These are phyloP conservation scores for Standfussiana lucernea DNA, from an alignment of 2,888 invertebrate genomes.

Conservation along the genomic window DNA sequence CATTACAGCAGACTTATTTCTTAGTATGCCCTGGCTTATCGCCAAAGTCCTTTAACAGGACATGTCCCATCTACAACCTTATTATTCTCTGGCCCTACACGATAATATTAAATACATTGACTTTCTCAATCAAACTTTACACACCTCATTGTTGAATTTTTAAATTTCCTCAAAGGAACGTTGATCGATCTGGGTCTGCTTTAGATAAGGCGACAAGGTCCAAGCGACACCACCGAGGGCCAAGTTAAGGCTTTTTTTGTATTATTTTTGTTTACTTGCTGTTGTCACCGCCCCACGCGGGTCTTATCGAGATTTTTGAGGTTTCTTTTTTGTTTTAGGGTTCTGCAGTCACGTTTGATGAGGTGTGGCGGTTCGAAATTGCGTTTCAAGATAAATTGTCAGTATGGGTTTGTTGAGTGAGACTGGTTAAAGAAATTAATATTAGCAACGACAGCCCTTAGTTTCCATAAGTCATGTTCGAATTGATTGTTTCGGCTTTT, in stretches of 20 bases:
- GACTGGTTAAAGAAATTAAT: neutral
- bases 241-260: conserved; percentile 58
- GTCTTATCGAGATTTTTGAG: conserved; percentile 78
- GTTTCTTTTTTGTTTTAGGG: conserved; percentile 59
- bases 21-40: conserved; percentile 27
- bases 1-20: conserved; percentile 20
- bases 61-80: conserved; percentile 17
- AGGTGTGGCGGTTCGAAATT: conserved; percentile 39
- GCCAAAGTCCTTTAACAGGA: conserved; percentile 35
- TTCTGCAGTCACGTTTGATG: conserved; percentile 59
- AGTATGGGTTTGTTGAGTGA: conserved; percentile 14
- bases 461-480: neutral
- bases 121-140: conserved; percentile 67
- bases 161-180: conserved; percentile 78
- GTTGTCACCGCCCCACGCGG: conserved; percentile 82
- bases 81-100: conserved; percentile 8
- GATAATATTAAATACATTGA: conserved; percentile 39
- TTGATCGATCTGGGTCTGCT: conserved; percentile 86
- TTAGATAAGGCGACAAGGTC: conserved; percentile 85
- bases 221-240: conserved; percentile 79
- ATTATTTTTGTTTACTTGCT: conserved; percentile 73
- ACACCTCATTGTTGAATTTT: conserved; percentile 80
- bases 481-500: neutral
- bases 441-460: neutral
- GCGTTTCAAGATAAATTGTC: conserved; percentile 45